Evolutionary conservation across 2,797 vertebrate genomes (phyloP), one percentile per base, ranked within the genome.

Genomic region (Hoplostethus mediterraneus): DNA sequence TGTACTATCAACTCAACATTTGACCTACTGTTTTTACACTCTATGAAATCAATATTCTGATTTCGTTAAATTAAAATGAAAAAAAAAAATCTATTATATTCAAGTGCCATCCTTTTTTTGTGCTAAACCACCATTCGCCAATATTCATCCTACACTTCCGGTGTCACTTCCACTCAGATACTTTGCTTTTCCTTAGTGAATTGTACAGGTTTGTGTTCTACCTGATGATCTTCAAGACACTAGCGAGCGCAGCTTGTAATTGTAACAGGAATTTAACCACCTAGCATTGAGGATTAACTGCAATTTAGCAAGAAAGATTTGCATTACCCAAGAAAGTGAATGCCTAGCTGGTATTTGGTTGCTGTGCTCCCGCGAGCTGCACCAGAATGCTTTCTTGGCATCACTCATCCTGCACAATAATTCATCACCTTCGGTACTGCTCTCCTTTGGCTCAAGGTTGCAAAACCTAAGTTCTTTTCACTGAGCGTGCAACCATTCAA

Each of bases 371-470:
- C 1, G 6, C 7, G 42, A 44, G 11, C 9, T 44, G 42, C 42
- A 44, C 8, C 13, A 14, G 42, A 11, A 14, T 44, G 42, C 42
- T 44, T 47, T 47, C n/a, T 17, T n/a, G 16, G 16, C 5, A 49
- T 17, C 47, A 6, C 16, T 42, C 38, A 42, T 21, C 2, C 33
- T 38, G n/a, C 16, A 12, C 28, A 49, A n/a, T 48, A 61, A 42
- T 44, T 40, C 45, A n/a, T 31, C 7, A 47, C 47, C 7, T 48
- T 62, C 44, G 2, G 4, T 31, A 38, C 12, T 12, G 14, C 42
- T 54, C 36, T 44, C 54, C 12, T 17, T n/a, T 55, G 38, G 25
- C 25, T 66, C 52, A 66, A 45, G 36, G 49, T 54, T 55, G 49
- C 13, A 44, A 54, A 54, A 42, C 9, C 5, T 5, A 28, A 11